phyloP scores from a whole-genome alignment of 2,797 vertebrate genomes.

The Galaxias olidus region DNA sequence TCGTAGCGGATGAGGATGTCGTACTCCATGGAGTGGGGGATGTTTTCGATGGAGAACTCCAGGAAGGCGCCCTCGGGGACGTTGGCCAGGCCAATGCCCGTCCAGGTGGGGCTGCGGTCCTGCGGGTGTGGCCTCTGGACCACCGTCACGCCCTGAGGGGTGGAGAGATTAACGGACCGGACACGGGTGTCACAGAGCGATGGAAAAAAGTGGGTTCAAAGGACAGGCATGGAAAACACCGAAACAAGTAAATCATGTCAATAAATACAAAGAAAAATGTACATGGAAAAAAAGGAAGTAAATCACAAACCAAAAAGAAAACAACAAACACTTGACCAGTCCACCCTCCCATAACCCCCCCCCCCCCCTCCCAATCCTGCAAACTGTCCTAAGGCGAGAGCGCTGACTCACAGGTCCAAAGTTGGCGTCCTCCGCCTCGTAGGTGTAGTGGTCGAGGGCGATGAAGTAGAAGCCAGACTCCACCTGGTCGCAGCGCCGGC shows the following conservation, averaged over 20 bases:
- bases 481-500: slow-evolving; percentile 90
- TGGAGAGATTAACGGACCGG: not conserved
- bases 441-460: slow-evolving; percentile 94
- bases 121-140: slow-evolving; percentile 83
- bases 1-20: slow-evolving; percentile 94
- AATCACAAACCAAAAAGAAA: too few species aligned
- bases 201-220: not conserved
- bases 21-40: slow-evolving; percentile 96
- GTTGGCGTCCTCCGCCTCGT: slow-evolving; percentile 88
- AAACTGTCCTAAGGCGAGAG: too few species aligned
- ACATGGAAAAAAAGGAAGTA: too few species aligned
- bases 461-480: slow-evolving; percentile 95
- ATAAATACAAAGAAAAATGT: too few species aligned
- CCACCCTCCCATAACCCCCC: too few species aligned
- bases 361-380: too few species aligned
- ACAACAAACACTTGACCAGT: too few species aligned
- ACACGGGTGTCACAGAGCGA: not conserved
- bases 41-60: slow-evolving; percentile 91
- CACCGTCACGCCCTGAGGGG: slow-evolving; percentile 81
- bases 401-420: slow-evolving; percentile 89
- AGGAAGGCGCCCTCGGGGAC: slow-evolving; percentile 91
- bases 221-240: not conserved
- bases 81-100: slow-evolving; percentile 88
- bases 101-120: slow-evolving; percentile 92
- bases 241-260: too few species aligned